These are phyloP conservation scores for Leptinotarsa rubiginosa DNA, from an alignment of 2,888 invertebrate species.

Conservation along the genomic window DNA sequence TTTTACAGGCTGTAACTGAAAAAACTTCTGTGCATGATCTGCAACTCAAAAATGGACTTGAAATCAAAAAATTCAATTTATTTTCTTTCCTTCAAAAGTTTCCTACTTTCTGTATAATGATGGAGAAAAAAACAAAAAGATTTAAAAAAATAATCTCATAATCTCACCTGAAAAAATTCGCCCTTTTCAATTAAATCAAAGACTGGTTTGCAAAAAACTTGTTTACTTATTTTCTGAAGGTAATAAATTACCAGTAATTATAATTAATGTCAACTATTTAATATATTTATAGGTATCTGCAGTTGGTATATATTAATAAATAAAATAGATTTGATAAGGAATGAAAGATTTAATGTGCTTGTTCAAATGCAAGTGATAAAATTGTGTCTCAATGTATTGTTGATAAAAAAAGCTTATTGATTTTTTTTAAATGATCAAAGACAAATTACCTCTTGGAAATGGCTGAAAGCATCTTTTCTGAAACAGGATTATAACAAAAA, in stretches of 20 bases:
- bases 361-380: background rate
- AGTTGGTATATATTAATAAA: background rate
- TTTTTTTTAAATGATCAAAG: background rate
- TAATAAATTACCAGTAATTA: background rate
- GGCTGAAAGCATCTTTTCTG: slow-evolving; percentile 20
- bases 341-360: background rate
- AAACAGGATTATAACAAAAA: slow-evolving; percentile 17
- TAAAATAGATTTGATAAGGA: slow-evolving; percentile 2
- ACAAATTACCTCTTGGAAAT: slow-evolving; percentile 17
- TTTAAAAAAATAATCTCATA: too few relatives aligned
- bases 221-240: background rate
- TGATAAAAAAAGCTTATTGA: too few relatives aligned
- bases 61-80: too few relatives aligned
- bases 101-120: too few relatives aligned
- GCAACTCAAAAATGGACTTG: too few relatives aligned
- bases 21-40: too few relatives aligned
- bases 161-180: too few relatives aligned
- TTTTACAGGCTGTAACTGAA: too few relatives aligned
- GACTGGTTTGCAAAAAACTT: background rate
- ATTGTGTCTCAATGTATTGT: too few relatives aligned
- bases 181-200: background rate
- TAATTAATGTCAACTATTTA: background rate
- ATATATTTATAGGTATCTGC: background rate
- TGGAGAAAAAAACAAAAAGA: too few relatives aligned
- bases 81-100: too few relatives aligned